These are phyloP conservation scores for Umimayanthus kanabou DNA, from an alignment of 92 coral and sea anemone genomes.

Conservation along the genomic window DNA sequence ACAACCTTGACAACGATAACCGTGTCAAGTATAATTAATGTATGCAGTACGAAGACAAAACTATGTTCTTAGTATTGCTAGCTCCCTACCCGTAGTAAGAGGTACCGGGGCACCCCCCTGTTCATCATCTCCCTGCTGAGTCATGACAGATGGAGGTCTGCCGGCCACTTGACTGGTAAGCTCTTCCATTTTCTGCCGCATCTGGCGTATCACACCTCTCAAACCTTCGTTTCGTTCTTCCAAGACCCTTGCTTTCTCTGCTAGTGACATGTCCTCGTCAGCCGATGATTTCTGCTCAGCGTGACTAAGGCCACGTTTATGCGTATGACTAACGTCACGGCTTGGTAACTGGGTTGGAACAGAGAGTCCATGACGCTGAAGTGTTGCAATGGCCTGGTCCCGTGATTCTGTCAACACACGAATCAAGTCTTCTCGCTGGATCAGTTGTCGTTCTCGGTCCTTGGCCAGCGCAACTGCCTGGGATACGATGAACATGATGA, in stretches of 20 bases:
- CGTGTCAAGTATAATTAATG: too few species aligned
- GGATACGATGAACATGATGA: background rate
- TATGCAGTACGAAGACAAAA: background rate
- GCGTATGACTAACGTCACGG: constrained; percentile 50
- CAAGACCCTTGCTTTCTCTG: constrained; percentile 48
- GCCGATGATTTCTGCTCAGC: background rate
- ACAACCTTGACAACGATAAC: too few species aligned
- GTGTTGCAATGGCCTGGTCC: constrained; percentile 88
- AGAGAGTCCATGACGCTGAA: constrained; percentile 91
- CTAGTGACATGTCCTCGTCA: constrained; percentile 32
- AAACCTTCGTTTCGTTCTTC: constrained; percentile 76
- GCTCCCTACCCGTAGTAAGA: constrained; percentile 68
- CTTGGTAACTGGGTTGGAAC: constrained; percentile 83
- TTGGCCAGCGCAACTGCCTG: constrained; percentile 82
- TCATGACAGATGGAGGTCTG: constrained; percentile 72
- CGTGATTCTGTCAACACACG: constrained; percentile 83
- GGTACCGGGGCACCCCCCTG: constrained; percentile 58
- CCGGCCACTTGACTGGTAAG: constrained; percentile 76
- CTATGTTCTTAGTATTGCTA: background rate
- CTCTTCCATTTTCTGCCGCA: constrained; percentile 95
- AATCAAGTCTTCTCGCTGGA: constrained; percentile 80
- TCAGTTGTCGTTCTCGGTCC: constrained; percentile 75
- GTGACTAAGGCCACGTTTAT: too few species aligned
- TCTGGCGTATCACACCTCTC: constrained; percentile 85
- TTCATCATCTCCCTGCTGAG: constrained; percentile 44